Percentiles rank a stretch among this genome's conserved stretches.
These are phyloP conservation scores for Xestoiulus laeticollis DNA, from an alignment of 2,888 invertebrate genomes.

Conservation along the genomic window DNA sequence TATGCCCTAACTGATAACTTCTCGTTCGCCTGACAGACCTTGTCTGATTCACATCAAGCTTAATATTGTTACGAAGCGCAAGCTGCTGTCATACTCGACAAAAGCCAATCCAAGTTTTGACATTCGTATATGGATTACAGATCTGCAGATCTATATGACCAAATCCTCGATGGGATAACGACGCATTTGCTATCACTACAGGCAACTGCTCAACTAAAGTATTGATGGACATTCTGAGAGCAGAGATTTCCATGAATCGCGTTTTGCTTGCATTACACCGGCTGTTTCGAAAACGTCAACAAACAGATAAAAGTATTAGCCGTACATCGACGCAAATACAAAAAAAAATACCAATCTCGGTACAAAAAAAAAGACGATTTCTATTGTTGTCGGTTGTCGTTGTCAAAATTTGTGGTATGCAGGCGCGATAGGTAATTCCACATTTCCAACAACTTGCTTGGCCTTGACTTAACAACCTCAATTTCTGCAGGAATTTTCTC, in stretches of 20 bases:
- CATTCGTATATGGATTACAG: background rate
- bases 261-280: background rate
- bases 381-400: background rate
- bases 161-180: background rate
- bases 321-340: background rate
- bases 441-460: constrained; percentile 25
- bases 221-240: background rate
- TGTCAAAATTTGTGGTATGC: constrained; percentile 28
- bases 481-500: constrained; percentile 42
- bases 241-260: background rate
- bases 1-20: too few relatives aligned
- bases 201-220: background rate
- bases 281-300: background rate
- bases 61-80: too few relatives aligned
- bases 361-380: background rate
- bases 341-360: background rate
- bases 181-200: background rate
- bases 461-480: constrained; percentile 48
- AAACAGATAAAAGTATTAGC: constrained; percentile 2
- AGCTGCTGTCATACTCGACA: background rate
- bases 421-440: constrained; percentile 14
- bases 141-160: background rate
- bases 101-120: background rate
- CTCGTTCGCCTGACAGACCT: too few relatives aligned
- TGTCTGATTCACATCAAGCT: too few relatives aligned